Evolutionary conservation across 2,888 invertebrate genomes (phyloP).

Genomic region (Pyrrhosoma nymphula): DNA sequence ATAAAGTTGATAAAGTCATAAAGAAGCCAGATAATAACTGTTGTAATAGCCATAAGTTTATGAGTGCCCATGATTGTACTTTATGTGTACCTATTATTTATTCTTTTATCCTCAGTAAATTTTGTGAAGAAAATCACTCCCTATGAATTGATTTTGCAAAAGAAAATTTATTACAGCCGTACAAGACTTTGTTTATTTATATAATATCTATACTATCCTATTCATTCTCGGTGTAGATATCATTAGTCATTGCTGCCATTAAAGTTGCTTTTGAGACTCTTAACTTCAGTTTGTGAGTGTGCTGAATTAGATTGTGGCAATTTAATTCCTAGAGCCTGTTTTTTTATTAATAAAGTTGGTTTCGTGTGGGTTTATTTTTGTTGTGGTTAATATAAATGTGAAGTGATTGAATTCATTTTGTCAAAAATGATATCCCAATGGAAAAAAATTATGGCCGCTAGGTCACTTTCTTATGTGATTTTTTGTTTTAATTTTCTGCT

Average conservation of each 20-base stretch:
- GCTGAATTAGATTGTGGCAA: conserved; percentile 14
- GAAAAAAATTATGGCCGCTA: neutral
- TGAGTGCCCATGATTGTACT: conserved; percentile 38
- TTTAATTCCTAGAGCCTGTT: conserved; percentile 29
- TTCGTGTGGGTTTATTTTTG: neutral
- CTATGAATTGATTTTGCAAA: conserved; percentile 34
- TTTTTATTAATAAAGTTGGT: neutral
- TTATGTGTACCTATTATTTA: conserved; percentile 7
- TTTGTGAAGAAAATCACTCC: conserved; percentile 25
- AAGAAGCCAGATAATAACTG: neutral
- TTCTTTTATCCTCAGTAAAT: conserved; percentile 38
- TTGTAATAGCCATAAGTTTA: neutral
- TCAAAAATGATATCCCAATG: neutral
- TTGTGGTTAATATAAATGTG: conserved; percentile 13
- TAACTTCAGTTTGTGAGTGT: conserved; percentile 58
- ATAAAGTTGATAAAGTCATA: neutral
- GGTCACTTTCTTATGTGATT: neutral
- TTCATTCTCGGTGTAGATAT: conserved; percentile 7
- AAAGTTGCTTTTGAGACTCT: conserved; percentile 9
- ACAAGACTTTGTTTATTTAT: conserved; percentile 36
- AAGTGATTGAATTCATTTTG: neutral
- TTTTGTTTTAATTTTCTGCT: neutral
- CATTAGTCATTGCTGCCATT: conserved; percentile 54
- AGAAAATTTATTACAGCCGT: conserved; percentile 38
- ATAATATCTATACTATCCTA: conserved; percentile 43